Base-by-base conservation (phyloP, 2,797 vertebrate genomes). In the Heliangelus exortis region DNA sequence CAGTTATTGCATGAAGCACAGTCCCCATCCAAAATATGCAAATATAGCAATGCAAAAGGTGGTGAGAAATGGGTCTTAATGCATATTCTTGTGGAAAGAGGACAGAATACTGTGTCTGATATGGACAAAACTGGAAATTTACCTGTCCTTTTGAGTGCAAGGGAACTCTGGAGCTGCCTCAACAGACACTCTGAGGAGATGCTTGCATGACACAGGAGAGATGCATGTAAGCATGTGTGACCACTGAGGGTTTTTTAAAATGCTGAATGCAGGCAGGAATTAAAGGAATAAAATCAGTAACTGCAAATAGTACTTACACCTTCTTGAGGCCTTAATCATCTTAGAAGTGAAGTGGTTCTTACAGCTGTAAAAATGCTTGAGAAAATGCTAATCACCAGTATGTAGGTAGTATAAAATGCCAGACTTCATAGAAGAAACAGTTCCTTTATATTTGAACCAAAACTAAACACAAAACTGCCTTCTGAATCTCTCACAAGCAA, bases 271-370 rank as follows among this genome's bases (percentile, higher is more conserved):
- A 54, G 31, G 21, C 20, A 90, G 67, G 62, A 91, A 78, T 67
- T 47, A 29, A 90, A 94, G 90, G n/a, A 23, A 78, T 78, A 33
- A 57, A n/a, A 54, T 59, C 58, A 83, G 39, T 75, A 63, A 63
- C 22, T 41, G 28, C 29, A 88, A 91, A 74, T 18, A 75, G 3
- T 17, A 16, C 15, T 69, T 29, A 76, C 6, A 76, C 4, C 9
- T 94, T 14, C 65, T 73, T 63, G 31, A 73, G 55, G 63, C 19
- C 33, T 58, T 55, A 69, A 26, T 48, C 39, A 50, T n/a, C 34
- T 33, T 53, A 73, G 28, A 54, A 50, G 33, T 2, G 4, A 90
- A 59, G 28, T 23, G 6, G 9, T 65, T 91, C 39, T 89, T 34
- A 86, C 6, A 74, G 34, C 57, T 31, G 11, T 41, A 90, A 72